phyloP scores from a whole-genome alignment of 2,113 vertebrate species.

The Gnathonemus echidnorhynchus region DNA sequence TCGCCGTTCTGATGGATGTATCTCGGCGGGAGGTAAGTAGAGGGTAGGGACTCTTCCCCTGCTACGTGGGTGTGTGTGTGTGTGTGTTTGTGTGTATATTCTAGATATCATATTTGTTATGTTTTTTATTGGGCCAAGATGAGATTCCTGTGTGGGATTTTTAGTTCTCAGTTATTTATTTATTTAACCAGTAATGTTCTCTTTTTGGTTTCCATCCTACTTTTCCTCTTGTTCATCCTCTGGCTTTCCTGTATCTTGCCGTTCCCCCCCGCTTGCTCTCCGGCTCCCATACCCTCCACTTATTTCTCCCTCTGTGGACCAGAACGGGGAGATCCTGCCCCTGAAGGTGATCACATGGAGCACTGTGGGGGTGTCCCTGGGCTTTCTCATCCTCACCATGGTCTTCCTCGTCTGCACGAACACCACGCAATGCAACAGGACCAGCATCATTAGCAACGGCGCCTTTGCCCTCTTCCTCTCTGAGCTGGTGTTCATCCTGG shows the following conservation, averaged over 20 bases:
- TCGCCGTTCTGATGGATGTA: conserved; percentile 89
- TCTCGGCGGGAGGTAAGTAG: conserved; percentile 76
- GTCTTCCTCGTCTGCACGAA: conserved; percentile 71
- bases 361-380: conserved; percentile 74
- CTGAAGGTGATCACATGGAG: conserved; percentile 78
- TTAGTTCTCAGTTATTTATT: neutral
- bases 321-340: conserved; percentile 89
- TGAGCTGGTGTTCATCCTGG: conserved; percentile 83
- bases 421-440: conserved; percentile 76
- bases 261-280: neutral
- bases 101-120: neutral
- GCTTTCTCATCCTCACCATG: conserved; percentile 74
- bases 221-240: too few species aligned
- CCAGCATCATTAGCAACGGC: conserved; percentile 78
- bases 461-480: conserved; percentile 73
- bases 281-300: neutral
- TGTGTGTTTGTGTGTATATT: neutral
- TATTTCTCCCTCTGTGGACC: conserved; percentile 1
- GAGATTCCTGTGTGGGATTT: neutral
- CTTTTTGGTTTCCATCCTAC: neutral
- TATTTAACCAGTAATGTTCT: neutral
- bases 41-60: neutral
- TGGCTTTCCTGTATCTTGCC: neutral
- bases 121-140: neutral
- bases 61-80: neutral